Percentiles rank a stretch among this genome's conserved stretches.
phyloP scores from a whole-genome alignment of 2,113 vertebrate genomes.

The Xyliphius kryptos region DNA sequence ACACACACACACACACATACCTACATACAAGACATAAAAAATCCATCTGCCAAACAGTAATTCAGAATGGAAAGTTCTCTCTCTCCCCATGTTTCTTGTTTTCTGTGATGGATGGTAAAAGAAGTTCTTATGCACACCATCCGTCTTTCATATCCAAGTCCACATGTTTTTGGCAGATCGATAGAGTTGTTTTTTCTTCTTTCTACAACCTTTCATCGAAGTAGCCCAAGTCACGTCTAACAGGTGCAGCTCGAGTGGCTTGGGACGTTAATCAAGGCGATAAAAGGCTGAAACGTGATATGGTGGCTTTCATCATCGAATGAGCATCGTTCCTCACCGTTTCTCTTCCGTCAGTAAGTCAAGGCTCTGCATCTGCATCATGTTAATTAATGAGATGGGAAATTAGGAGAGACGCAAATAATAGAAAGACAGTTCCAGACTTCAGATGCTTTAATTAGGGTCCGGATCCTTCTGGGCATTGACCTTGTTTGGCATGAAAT shows the following conservation, averaged over 20 bases:
- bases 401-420: slow-evolving; percentile 22
- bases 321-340: neutral
- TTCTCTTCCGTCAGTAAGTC: slow-evolving; percentile 1
- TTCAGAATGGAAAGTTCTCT: slow-evolving; percentile 64
- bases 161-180: slow-evolving; percentile 44
- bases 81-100: slow-evolving; percentile 36
- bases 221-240: slow-evolving; percentile 11
- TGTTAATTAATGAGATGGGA: slow-evolving; percentile 32
- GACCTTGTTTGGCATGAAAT: too few species aligned
- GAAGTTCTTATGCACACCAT: slow-evolving; percentile 42
- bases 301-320: neutral
- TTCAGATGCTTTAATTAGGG: slow-evolving; percentile 36
- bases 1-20: slow-evolving; percentile 2
- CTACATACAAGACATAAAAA: slow-evolving; percentile 50
- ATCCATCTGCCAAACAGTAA: slow-evolving; percentile 67
- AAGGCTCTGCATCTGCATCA: slow-evolving; percentile 11
- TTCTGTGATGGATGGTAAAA: slow-evolving; percentile 46
- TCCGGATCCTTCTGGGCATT: slow-evolving; percentile 11
- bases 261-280: slow-evolving; percentile 16
- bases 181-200: too few species aligned
- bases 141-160: slow-evolving; percentile 47
- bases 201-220: slow-evolving; percentile 19
- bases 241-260: slow-evolving; percentile 25
- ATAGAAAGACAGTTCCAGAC: slow-evolving; percentile 33
- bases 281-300: slow-evolving; percentile 19